These are phyloP conservation scores for Emys orbicularis DNA, from an alignment of 2,797 vertebrate species.

Conservation along the genomic window DNA sequence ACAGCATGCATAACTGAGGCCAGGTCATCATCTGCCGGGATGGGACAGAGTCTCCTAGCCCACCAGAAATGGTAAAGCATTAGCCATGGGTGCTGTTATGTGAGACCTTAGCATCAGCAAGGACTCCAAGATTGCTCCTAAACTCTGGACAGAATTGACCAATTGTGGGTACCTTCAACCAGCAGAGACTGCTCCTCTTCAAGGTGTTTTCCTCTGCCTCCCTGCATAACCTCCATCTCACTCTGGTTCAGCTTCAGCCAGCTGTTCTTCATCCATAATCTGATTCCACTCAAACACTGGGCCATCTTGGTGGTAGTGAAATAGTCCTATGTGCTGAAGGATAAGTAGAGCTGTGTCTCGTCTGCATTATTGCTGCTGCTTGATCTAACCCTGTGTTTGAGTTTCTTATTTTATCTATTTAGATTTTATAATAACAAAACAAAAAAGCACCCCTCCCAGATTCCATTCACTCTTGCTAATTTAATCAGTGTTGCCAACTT, in stretches of 20 bases:
- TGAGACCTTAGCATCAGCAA: background rate
- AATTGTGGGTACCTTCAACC: background rate
- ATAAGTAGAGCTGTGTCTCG: background rate
- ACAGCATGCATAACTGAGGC: no score
- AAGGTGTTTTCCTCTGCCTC: background rate
- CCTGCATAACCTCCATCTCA: background rate
- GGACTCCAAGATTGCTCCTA: background rate
- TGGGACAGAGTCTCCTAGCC: background rate
- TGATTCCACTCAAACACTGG: constrained; percentile 26
- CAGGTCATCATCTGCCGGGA: background rate
- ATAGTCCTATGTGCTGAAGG: background rate
- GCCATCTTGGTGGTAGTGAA: background rate
- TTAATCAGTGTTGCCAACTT: background rate
- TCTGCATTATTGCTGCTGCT: background rate
- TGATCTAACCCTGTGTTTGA: background rate
- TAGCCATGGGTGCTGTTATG: background rate
- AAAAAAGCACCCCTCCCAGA: background rate
- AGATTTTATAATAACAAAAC: background rate
- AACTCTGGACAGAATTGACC: background rate
- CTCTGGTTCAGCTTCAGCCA: background rate
- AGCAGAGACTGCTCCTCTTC: background rate
- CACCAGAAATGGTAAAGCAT: background rate
- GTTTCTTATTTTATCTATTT: background rate
- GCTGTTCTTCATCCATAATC: constrained; percentile 20
- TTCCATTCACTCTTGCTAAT: background rate